Base-by-base conservation (phyloP, 2,113 vertebrate genomes). In the Charina bottae region DNA sequence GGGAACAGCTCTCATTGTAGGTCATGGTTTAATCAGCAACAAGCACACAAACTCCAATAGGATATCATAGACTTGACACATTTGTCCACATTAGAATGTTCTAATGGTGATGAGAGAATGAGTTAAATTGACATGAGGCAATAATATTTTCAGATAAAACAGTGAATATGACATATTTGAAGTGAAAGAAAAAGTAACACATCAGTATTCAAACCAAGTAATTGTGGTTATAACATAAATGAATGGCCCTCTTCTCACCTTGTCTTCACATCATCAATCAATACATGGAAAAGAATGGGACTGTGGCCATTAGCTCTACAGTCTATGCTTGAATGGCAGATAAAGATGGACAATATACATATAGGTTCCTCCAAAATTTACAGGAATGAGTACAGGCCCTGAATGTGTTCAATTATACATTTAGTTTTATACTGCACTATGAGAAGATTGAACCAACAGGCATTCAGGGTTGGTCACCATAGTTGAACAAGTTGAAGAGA, bases 1-100 rank as follows among this genome's bases (percentile, higher is more conserved):
- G 33, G 89, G 92, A 64, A 95, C 89, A 92, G 94, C 90, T 94
- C 94, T 94, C 93, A 55, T 89, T 89, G 94, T 95, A 94, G 94
- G 86, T 91, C 95, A 89, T 92, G 95, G 95, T 95, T 97, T 97
- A 96, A 97, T 97, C 96, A 97, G 91, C 92, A 95, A 62, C 46
- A 89, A 85, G 92, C 92, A 46, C 28, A 68, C 90, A 42, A n/a
- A 62, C 84, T 95, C 46, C 86, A 92, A 93, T 86, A 6, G 2
- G 85, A 2, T 26, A 93, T 88, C 90, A 87, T 15, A 83, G 90
- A 94, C 46, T 5, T 87, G 92, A 42, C 85, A n/a, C 90, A 37
- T 46, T 55, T 92, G 90, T 8, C 37, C n/a, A 15, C 1, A 24
- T 0, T 87, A 8, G 53, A 23, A 86, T 24, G 3, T 0, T 0